Conservation (phyloP, 2,888 invertebrate genomes). For the Nezara viridula region DNA sequence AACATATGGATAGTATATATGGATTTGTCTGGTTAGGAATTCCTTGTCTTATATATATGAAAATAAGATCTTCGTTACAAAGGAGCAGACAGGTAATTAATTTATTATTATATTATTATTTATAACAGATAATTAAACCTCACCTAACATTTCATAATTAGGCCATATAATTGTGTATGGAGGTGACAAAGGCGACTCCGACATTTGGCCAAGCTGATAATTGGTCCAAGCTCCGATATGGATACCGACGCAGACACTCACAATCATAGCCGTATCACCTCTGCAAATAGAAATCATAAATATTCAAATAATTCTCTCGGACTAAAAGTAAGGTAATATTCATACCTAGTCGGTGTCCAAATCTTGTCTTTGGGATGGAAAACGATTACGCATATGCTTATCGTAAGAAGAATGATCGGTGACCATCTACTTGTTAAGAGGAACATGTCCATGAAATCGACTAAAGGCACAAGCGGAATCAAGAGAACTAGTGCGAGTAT, state of each 20-base stretch:
- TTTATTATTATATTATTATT: too few relatives aligned
- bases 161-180: constrained; percentile 87
- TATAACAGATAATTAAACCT: constrained; percentile 65
- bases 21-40: too few relatives aligned
- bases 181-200: constrained; percentile 74
- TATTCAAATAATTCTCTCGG: background rate
- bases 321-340: constrained; percentile 42
- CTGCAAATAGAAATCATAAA: constrained; percentile 70
- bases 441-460: constrained; percentile 81
- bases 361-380: constrained; percentile 83
- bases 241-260: constrained; percentile 85
- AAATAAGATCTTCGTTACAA: too few relatives aligned
- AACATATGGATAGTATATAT: too few relatives aligned
- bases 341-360: constrained; percentile 90
- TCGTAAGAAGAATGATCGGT: constrained; percentile 75
- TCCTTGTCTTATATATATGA: too few relatives aligned
- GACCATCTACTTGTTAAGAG: constrained; percentile 78
- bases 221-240: constrained; percentile 87
- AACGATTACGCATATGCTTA: constrained; percentile 79
- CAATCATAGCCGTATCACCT: constrained; percentile 90
- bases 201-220: constrained; percentile 82
- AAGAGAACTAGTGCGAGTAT: constrained; percentile 78
- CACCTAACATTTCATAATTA: constrained; percentile 79
- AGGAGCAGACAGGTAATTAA: too few relatives aligned
- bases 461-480: constrained; percentile 80